Evolutionary conservation across 2,888 invertebrate species (phyloP), one percentile per base, ranked within the genome.

Genomic region (Dorcus parallelipipedus): DNA sequence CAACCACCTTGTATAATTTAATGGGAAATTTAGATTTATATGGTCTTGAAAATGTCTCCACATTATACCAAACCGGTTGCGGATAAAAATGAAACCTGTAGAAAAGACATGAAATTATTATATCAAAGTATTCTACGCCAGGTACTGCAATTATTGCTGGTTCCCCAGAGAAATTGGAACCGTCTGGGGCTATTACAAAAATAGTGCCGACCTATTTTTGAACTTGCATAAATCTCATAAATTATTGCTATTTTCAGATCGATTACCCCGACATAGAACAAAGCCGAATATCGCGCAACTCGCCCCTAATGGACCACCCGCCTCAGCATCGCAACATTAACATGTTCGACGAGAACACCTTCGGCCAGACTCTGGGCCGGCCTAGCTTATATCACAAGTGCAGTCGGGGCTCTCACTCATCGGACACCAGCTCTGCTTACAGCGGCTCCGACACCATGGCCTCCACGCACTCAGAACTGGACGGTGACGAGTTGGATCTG

Each of bases 361-460:
- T 48, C 42, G 58, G 52, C 40, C 54, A 59, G 51, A 51, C 54
- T 45, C 52, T 59, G 33, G 55, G 55, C 52, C 53, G 76, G 50
- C 89, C 90, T 66, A 91, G 90, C 81, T 84, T 91, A 78, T 91
- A 90, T 79, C 89, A 91, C 78, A 93, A 93, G 81, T 89, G 88
- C 71, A 89, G 89, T 77, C 83, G 90, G 66, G 89, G 88, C 66
- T 93, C 94, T 61, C 87, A 91, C 70, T 93, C 93, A 50, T 95
- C 95, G 74, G 96, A 97, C 78, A 96, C 96, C 23, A 95, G 95
- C 77, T 95, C 95, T 66, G 96, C 96, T 57, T 97, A 97, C 80
- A 95, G 95, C 73, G 96, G 96, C 64, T 95, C 95, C 67, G 96
- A 96, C 83, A 94, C 95, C 64, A 95, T 95, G 94, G 93, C 94